Conservation (phyloP, 1,140 invertebrate genomes). For the Panagrolaimus sp. region DNA sequence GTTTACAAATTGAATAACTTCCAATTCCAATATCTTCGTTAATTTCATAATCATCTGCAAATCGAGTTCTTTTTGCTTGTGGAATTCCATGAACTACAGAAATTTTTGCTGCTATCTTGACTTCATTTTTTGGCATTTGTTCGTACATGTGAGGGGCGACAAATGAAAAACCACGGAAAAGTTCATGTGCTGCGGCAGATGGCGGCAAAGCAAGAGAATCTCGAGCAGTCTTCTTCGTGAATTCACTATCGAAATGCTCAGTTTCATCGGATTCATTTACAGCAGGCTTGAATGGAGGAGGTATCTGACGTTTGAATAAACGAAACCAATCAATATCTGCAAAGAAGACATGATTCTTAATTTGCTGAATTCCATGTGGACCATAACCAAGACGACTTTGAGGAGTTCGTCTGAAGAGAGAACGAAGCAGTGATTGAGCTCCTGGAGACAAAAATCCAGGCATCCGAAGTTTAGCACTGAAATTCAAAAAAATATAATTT, state of each 20-base stretch:
- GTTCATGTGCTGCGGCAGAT: constrained; percentile 93
- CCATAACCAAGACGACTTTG: constrained; percentile 74
- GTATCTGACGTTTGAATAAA: constrained; percentile 75
- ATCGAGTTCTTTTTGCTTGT: constrained; percentile 65
- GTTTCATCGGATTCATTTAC: constrained; percentile 77
- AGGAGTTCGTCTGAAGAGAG: constrained; percentile 91
- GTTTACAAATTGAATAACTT: constrained; percentile 77
- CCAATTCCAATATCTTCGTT: constrained; percentile 74
- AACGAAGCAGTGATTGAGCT: constrained; percentile 82
- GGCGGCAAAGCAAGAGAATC: constrained; percentile 94
- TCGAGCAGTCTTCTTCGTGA: constrained; percentile 88
- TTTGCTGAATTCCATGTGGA: constrained; percentile 75
- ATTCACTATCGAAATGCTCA: constrained; percentile 96
- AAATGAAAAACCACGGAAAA: constrained; percentile 96
- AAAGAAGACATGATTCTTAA: constrained; percentile 89
- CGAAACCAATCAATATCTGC: constrained; percentile 87
- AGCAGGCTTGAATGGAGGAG: constrained; percentile 93
- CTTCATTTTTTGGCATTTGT: constrained; percentile 44
- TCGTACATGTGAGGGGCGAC: constrained; percentile 77
- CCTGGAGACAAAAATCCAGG: constrained; percentile 87
- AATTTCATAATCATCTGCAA: constrained; percentile 74
- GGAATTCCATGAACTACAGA: constrained; percentile 36
- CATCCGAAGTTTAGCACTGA: constrained; percentile 96
- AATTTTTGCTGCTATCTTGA: background rate
- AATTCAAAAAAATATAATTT: no score